These are phyloP conservation scores for Castor canadensis DNA, from an alignment of 2,113 vertebrate species.

Conservation along the genomic window DNA sequence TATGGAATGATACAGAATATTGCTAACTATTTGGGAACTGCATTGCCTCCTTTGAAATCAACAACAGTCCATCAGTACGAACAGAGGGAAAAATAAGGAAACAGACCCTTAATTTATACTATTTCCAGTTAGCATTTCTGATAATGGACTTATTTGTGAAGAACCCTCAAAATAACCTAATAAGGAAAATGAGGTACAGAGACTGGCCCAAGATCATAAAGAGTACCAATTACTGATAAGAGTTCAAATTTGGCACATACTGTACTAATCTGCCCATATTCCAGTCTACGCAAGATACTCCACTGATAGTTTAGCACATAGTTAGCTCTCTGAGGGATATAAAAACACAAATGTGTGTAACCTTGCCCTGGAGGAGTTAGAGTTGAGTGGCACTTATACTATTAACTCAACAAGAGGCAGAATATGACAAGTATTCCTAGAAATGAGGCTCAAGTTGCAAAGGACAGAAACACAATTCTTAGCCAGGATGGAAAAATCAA, in stretches of 20 bases:
- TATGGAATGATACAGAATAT: neutral
- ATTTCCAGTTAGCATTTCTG: neutral
- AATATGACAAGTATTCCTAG: neutral
- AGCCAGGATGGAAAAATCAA: neutral
- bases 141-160: neutral
- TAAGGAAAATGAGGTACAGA: neutral
- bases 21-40: neutral
- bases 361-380: neutral
- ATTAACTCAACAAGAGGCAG: neutral
- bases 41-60: neutral
- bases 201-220: neutral
- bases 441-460: neutral
- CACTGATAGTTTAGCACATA: neutral
- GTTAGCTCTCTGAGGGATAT: neutral
- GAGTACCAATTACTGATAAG: neutral
- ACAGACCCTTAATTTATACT: neutral
- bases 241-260: neutral
- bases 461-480: neutral
- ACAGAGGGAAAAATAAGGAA: neutral
- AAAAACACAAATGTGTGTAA: neutral
- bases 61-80: neutral
- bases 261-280: neutral
- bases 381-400: neutral
- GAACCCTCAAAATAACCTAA: neutral
- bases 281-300: neutral